Conservation (phyloP, 30 jellyfish, hydroid and myxozoan genomes). For the Pelagia noctiluca region DNA sequence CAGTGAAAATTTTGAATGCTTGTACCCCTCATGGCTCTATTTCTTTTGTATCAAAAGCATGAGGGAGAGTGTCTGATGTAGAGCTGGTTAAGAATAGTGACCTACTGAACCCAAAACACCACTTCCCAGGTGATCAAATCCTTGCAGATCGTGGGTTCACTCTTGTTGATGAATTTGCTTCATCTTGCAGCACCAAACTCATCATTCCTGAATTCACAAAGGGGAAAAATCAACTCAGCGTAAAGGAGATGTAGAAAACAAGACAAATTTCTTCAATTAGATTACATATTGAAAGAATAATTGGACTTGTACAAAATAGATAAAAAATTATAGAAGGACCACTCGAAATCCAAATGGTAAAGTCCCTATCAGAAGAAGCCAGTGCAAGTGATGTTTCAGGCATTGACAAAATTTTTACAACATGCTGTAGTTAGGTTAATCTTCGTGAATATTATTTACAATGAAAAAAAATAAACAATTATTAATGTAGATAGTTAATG, state of each 20-base stretch:
- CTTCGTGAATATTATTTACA: not conserved
- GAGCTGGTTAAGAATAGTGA: conserved; percentile 9
- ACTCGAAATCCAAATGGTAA: not conserved
- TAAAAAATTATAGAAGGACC: not conserved
- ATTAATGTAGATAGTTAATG: not conserved
- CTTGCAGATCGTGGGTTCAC: conserved; percentile 12
- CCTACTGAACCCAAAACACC: not conserved
- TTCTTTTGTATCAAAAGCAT: conserved; percentile 50
- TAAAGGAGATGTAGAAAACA: not conserved
- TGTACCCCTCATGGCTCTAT: conserved; percentile 54
- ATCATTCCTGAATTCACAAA: conserved; percentile 7
- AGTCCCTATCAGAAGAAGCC: conserved; percentile 5
- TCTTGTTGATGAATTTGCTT: conserved; percentile 15
- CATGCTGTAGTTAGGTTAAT: not conserved
- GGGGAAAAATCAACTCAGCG: not conserved
- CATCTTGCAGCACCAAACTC: not conserved
- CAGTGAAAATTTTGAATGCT: conserved; percentile 25
- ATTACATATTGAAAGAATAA: not conserved
- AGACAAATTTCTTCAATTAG: not conserved
- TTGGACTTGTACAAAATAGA: conserved; percentile 4
- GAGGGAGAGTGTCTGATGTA: conserved; percentile 55
- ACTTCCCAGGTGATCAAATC: conserved; percentile 5
- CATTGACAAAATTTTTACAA: conserved; percentile 1
- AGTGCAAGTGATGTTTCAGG: not conserved
- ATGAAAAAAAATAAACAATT: not conserved